These are phyloP conservation scores for Telmatochromis sp. DNA, from an alignment of 2,113 vertebrate genomes.

Conservation along the genomic window DNA sequence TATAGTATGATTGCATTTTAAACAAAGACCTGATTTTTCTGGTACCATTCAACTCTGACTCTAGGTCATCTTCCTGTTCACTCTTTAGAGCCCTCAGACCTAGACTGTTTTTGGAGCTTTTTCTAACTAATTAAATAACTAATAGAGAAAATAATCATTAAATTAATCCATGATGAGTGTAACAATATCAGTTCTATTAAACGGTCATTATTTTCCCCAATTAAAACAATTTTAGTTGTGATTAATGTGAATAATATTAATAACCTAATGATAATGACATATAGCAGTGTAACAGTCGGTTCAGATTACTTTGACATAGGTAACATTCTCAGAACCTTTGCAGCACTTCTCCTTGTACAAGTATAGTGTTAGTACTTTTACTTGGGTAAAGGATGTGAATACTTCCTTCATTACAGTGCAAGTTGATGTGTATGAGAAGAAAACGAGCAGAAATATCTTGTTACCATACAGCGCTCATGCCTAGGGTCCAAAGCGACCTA, in stretches of 20 bases:
- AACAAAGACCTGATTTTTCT: not conserved
- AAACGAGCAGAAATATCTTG: not conserved
- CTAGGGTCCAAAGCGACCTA: not conserved
- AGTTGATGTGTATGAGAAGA: not conserved
- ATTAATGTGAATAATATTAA: not conserved
- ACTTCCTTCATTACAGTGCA: not conserved
- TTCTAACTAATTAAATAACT: not conserved
- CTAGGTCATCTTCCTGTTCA: not conserved
- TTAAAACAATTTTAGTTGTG: not conserved
- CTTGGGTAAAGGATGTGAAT: not conserved
- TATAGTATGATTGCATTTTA: not conserved
- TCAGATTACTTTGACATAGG: not conserved
- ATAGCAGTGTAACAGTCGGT: not conserved
- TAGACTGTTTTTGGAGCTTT: not conserved
- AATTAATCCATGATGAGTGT: not conserved
- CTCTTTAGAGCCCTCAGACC: not conserved
- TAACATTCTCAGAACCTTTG: not conserved
- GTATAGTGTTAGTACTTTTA: not conserved
- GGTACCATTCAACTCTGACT: not conserved
- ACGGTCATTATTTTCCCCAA: not conserved
- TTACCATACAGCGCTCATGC: not conserved
- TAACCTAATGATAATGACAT: not conserved
- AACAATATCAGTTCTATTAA: not conserved
- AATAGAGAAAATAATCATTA: not conserved
- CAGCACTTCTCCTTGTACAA: not conserved